Percentiles rank a stretch among this genome's conserved stretches.
Conservation (phyloP, 2,113 vertebrate genomes). For the Pygoscelis antarcticus region DNA sequence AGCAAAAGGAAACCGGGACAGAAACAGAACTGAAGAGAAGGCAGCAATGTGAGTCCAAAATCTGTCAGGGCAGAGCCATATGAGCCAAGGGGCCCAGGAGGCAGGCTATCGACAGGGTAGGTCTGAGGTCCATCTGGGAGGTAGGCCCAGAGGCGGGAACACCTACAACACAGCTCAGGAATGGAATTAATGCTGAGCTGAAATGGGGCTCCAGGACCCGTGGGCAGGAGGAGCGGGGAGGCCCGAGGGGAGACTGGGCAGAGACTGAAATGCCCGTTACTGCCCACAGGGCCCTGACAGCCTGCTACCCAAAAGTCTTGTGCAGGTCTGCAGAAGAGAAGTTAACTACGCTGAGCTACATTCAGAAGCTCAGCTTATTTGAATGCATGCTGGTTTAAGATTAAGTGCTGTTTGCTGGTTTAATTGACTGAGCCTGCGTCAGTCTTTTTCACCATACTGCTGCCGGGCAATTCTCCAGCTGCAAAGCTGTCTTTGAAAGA, state of each 20-base stretch:
- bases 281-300: not conserved
- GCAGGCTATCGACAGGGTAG: not conserved
- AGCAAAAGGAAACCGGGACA: not conserved
- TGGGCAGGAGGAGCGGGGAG: not conserved
- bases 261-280: not conserved
- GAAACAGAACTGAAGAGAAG: not conserved
- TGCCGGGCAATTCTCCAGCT: constrained; percentile 27
- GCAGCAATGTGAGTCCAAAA: not conserved
- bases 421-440: not conserved
- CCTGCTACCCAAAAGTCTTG: not conserved
- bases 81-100: not conserved
- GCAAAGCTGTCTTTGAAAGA: constrained; percentile 28
- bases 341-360: not conserved
- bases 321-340: not conserved
- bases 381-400: not conserved
- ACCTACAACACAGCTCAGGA: not conserved
- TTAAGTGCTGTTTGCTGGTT: constrained; percentile 10
- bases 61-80: not conserved
- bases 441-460: not conserved
- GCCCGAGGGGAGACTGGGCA: not conserved
- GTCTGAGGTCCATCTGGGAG: not conserved
- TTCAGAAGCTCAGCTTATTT: not conserved
- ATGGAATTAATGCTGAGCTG: not conserved
- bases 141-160: not conserved
- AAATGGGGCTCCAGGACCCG: not conserved